A percentile compares a stretch with the other conserved stretches of the same genome.
phyloP scores from a whole-genome alignment of 2,888 invertebrate genomes.

The Aleiodes leptofemur region DNA sequence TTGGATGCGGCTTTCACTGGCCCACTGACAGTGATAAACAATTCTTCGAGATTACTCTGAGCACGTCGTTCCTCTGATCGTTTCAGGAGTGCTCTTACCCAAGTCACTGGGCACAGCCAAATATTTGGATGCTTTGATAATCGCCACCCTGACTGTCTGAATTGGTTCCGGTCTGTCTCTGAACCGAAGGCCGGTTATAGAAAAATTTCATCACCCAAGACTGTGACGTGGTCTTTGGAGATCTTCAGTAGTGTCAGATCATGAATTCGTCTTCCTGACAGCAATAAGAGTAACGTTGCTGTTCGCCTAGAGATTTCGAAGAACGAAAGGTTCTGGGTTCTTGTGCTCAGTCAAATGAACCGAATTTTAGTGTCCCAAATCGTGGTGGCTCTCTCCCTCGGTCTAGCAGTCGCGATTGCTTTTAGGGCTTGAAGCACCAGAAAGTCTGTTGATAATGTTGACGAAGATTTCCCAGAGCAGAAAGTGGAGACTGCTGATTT shows the following conservation, averaged over 20 bases:
- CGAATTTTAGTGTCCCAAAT: neutral
- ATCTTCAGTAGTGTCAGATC: slow-evolving; percentile 52
- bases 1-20: slow-evolving; percentile 50
- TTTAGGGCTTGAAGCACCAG: neutral
- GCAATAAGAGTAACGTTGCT: slow-evolving; percentile 50
- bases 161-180: slow-evolving; percentile 8
- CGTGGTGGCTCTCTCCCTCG: neutral
- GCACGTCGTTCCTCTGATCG: slow-evolving; percentile 42
- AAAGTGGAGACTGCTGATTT: neutral
- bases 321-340: neutral
- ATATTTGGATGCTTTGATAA: slow-evolving; percentile 48
- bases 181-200: slow-evolving; percentile 52
- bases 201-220: slow-evolving; percentile 51
- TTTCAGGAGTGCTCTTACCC: too few relatives aligned
- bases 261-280: slow-evolving; percentile 52
- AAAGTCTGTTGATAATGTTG: neutral
- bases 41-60: slow-evolving; percentile 16
- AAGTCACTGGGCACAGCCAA: slow-evolving; percentile 38
- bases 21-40: slow-evolving; percentile 51
- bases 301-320: slow-evolving; percentile 46
- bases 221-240: slow-evolving; percentile 42
- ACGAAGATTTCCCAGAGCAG: neutral
- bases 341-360: neutral
- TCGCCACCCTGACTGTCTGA: slow-evolving; percentile 54
- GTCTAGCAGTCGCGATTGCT: neutral